Evolutionary conservation across 1,140 invertebrate species (phyloP).

Genomic region (Eriosoma lanigerum): DNA sequence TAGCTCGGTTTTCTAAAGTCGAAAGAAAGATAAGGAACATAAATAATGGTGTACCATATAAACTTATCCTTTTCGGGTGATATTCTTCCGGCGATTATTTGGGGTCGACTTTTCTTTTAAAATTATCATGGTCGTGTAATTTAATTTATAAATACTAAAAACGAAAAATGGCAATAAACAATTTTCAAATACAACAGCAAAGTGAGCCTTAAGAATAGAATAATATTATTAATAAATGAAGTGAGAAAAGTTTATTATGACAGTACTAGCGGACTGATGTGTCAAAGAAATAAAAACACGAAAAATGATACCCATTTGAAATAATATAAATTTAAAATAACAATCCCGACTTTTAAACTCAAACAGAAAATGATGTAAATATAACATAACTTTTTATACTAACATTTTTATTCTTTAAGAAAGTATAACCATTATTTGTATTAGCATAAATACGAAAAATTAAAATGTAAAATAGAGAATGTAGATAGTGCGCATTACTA

Average conservation of each 20-base stretch:
- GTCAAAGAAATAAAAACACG: slow-evolving; percentile 27
- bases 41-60: not conserved
- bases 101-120: not conserved
- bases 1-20: no score
- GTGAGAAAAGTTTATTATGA: not conserved
- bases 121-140: not conserved
- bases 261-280: not conserved
- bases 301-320: not conserved
- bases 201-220: not conserved
- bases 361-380: not conserved
- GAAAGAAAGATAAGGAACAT: no score
- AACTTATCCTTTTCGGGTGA: not conserved
- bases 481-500: no score
- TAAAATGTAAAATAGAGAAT: no score
- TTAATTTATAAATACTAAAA: not conserved
- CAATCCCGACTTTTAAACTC: not conserved
- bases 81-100: not conserved
- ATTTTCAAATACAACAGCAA: not conserved
- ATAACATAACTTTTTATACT: not conserved
- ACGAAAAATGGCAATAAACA: not conserved
- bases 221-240: slow-evolving; percentile 35
- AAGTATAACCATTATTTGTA: no score
- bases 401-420: not conserved
- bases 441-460: no score
- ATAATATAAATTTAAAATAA: slow-evolving; percentile 13